Percentiles rank a stretch among this genome's conserved stretches.
These are phyloP conservation scores for Enoplolaimus lenunculus DNA, from an alignment of 2,888 invertebrate genomes.

Conservation along the genomic window DNA sequence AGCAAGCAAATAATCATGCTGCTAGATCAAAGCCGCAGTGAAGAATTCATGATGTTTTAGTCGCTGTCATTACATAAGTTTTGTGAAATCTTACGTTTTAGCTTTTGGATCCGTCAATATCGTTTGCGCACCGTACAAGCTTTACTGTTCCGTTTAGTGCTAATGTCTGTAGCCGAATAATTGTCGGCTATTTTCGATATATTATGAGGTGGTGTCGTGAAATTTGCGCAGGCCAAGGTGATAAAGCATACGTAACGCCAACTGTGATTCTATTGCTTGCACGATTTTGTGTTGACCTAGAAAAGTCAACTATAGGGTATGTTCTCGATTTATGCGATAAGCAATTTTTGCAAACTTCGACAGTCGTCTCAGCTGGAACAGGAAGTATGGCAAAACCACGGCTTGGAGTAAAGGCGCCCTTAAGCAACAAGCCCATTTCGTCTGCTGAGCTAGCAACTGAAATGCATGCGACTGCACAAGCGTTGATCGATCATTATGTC, in stretches of 20 bases:
- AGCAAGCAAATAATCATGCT: no score
- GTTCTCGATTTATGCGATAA: constrained; percentile 36
- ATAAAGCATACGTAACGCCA: constrained; percentile 19
- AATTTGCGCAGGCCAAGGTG: constrained; percentile 9
- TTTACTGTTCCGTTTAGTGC: constrained; percentile 8
- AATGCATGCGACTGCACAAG: constrained; percentile 25
- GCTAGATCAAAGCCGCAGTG: no score
- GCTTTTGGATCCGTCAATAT: not conserved
- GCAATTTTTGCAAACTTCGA: constrained; percentile 27
- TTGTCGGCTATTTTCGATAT: constrained; percentile 19
- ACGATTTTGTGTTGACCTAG: constrained; percentile 29
- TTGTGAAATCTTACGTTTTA: no score
- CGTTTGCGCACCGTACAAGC: not conserved
- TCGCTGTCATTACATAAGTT: no score
- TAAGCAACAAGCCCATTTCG: not conserved
- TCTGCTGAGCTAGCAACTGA: not conserved
- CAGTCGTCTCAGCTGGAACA: no score
- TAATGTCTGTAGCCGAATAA: constrained; percentile 19
- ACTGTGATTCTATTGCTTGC: constrained; percentile 23
- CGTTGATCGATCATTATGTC: constrained; percentile 28
- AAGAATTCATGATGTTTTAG: no score
- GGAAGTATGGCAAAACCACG: not conserved
- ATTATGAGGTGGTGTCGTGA: constrained; percentile 4
- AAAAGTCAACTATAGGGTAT: constrained; percentile 31
- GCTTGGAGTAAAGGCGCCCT: not conserved